phyloP scores from a whole-genome alignment of 2,888 invertebrate genomes.

The Conops quadrifasciatus region DNA sequence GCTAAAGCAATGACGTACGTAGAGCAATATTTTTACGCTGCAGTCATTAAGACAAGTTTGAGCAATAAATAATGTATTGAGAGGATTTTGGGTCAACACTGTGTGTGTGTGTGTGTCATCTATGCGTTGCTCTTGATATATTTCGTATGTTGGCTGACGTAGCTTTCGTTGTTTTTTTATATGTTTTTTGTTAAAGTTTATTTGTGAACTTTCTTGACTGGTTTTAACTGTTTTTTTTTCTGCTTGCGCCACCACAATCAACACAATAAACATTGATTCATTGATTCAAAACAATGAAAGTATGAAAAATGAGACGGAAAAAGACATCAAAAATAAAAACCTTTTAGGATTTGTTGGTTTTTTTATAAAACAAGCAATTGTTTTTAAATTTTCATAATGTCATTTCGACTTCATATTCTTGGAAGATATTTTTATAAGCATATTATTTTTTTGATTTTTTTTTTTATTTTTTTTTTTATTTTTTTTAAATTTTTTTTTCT shows the following conservation, averaged over 20 bases:
- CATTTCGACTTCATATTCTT: no score
- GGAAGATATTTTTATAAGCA: background rate
- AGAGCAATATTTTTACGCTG: conserved; percentile 46
- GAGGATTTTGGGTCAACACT: conserved; percentile 20
- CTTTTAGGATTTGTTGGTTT: background rate
- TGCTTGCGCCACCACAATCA: background rate
- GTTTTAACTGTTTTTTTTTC: background rate
- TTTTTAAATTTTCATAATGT: no score
- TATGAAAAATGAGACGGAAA: background rate
- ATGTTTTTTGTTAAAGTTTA: background rate
- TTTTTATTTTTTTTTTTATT: no score
- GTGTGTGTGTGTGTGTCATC: background rate
- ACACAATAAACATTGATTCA: background rate
- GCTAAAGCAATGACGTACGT: conserved; percentile 40
- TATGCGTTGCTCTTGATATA: background rate
- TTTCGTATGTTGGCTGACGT: background rate
- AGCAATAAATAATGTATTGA: conserved; percentile 54
- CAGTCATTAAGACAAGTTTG: conserved; percentile 60
- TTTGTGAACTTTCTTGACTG: conserved; percentile 1
- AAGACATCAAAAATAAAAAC: background rate
- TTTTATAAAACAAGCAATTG: no score
- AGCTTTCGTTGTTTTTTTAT: conserved; percentile 17
- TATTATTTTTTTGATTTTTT: conserved; percentile 1
- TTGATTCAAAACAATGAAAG: background rate
- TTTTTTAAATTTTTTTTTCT: background rate